phyloP scores from a whole-genome alignment of 2,113 vertebrate species.

The Naja naja region DNA sequence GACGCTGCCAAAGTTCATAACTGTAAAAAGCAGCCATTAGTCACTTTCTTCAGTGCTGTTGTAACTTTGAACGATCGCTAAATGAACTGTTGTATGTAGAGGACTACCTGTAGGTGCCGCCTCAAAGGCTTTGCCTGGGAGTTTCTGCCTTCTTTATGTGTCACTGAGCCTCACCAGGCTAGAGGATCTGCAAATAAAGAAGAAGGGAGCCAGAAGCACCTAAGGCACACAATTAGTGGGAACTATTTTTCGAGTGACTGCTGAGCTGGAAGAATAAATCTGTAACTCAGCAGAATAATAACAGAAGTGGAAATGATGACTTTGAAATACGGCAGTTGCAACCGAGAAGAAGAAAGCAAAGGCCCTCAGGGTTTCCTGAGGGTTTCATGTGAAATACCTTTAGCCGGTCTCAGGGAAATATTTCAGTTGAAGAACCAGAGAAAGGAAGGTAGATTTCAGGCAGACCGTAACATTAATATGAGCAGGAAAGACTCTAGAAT shows the following conservation, averaged over 20 bases:
- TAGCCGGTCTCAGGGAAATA: not conserved
- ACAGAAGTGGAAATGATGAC: not conserved
- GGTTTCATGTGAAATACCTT: not conserved
- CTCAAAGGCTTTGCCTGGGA: not conserved
- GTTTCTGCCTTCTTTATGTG: not conserved
- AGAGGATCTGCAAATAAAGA: not conserved
- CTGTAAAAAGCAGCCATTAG: too few relatives aligned
- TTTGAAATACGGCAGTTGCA: conserved; percentile 12
- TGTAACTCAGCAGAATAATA: not conserved
- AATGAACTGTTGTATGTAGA: too few relatives aligned
- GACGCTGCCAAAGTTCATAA: too few relatives aligned
- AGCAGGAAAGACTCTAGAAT: not conserved
- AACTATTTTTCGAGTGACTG: not conserved
- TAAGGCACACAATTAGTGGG: not conserved
- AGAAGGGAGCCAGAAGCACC: conserved; percentile 1
- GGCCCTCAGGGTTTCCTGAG: not conserved
- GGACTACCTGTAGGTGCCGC: not conserved
- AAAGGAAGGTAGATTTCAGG: not conserved
- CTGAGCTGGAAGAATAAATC: not conserved
- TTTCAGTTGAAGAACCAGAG: not conserved
- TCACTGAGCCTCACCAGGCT: not conserved
- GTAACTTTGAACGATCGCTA: too few relatives aligned
- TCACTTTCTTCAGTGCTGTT: too few relatives aligned
- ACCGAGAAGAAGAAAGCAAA: not conserved
- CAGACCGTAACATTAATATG: not conserved